Base-by-base conservation (phyloP, 2,888 invertebrate species). In the Enchytraeus crypticus region DNA sequence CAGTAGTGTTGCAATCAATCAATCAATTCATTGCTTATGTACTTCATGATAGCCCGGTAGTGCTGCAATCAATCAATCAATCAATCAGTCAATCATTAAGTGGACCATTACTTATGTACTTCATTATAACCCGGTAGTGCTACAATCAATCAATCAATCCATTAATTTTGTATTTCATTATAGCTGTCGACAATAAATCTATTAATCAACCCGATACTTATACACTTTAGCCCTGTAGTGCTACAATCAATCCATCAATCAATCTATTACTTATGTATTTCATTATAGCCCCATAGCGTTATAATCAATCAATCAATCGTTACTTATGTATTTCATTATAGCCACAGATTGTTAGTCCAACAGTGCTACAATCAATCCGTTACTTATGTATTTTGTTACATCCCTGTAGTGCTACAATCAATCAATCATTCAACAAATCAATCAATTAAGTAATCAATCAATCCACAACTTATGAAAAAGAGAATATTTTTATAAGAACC, bases 141-240 rank as follows among this genome's bases (percentile, higher is more conserved):
- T 14, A 38, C 43, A 14, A 38, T 38, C 43, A 14, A 14, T 38
- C 11, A 14, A 11, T 38, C n/a, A n/a, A n/a, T n/a, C n/a, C 93
- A 77, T 91, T 88, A 77, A 90, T 93, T 51, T 98, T 88, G 78
- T 97, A 97, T 77, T 93, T 92, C 93, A 93, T 95, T 55, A 96
- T 87, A 0, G 93, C 93, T 71, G 96, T 95, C 64, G 62, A 57
- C 18, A 51, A 5, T 45, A 8, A 56, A 26, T 23, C 14, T 11
- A 27, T 5, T 23, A 61, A 29, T 8, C n/a, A n/a, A n/a, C n/a
- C n/a, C n/a, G n/a, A n/a, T n/a, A n/a, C n/a, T n/a, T n/a, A n/a
- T n/a, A n/a, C n/a, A n/a, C n/a, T n/a, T n/a, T n/a, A n/a, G n/a
- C n/a, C n/a, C n/a, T n/a, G n/a, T n/a, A n/a, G n/a, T n/a, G n/a